Evolutionary conservation across 1,140 invertebrate species (phyloP).

Genomic region (Apis cerana): DNA sequence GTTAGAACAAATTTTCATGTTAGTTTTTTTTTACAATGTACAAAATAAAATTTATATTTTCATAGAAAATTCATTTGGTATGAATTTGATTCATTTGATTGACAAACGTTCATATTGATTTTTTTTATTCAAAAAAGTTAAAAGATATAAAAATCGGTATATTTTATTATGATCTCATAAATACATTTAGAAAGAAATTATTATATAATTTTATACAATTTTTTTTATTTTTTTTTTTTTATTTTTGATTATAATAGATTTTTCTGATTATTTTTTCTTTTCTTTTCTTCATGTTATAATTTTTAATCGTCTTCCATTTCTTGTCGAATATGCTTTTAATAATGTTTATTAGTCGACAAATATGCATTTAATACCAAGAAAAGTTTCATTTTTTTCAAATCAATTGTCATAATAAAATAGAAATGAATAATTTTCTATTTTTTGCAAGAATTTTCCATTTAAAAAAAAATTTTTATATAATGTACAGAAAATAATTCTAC

Average conservation of each 20-base stretch:
- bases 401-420: background rate
- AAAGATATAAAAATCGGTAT: background rate
- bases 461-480: background rate
- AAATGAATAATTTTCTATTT: background rate
- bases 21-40: constrained; percentile 4
- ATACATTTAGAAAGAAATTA: background rate
- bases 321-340: too few relatives aligned
- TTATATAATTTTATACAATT: background rate
- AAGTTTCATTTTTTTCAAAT: too few relatives aligned
- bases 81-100: background rate
- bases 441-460: too few relatives aligned
- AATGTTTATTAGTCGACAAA: background rate
- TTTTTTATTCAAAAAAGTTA: background rate
- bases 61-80: constrained; percentile 27
- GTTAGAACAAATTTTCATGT: background rate
- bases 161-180: background rate
- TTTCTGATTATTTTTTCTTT: background rate
- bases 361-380: background rate
- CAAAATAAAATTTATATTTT: constrained; percentile 44
- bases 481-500: background rate
- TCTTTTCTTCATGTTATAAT: background rate
- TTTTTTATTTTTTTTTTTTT: background rate
- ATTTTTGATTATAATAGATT: too few relatives aligned
- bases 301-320: background rate
- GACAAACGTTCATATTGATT: background rate